Percentiles rank a stretch among this genome's conserved stretches.
Conservation (phyloP, 1,140 invertebrate species). For the Zaprionus africanus region DNA sequence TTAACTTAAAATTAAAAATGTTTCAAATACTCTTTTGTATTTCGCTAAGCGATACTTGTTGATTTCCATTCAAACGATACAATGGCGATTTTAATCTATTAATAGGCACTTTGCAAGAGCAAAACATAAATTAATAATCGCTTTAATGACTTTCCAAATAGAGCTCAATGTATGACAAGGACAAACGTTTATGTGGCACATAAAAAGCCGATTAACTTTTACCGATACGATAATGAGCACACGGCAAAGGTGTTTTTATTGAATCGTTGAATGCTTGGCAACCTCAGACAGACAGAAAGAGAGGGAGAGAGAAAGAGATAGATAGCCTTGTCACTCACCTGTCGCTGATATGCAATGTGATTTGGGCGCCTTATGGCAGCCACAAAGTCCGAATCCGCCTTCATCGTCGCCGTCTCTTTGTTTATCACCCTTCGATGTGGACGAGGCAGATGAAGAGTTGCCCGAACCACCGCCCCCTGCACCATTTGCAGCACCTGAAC, state of each 20-base stretch:
- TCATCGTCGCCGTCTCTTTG: constrained; percentile 44
- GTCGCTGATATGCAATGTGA: constrained; percentile 84
- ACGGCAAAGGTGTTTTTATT: background rate
- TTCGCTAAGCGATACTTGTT: background rate
- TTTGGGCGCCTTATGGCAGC: constrained; percentile 82
- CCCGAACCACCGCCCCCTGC: constrained; percentile 1
- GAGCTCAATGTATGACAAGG: background rate
- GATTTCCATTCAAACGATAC: background rate
- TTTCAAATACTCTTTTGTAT: background rate
- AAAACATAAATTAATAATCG: background rate
- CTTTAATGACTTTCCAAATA: background rate
- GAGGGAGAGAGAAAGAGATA: background rate
- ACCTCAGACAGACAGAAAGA: background rate
- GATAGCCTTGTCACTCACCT: constrained; percentile 58
- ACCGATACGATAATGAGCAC: too few relatives aligned
- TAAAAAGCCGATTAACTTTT: too few relatives aligned
- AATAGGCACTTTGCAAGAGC: background rate
- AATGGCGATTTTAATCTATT: background rate
- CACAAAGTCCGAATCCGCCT: constrained; percentile 61
- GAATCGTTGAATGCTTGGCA: background rate
- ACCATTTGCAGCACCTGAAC: constrained; percentile 1
- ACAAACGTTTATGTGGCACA: background rate
- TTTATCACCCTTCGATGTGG: constrained; percentile 57
- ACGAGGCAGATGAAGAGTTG: constrained; percentile 1
- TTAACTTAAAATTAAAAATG: too few relatives aligned